Percentiles rank a stretch among this genome's conserved stretches.
Conservation (phyloP, 2,113 vertebrate genomes). For the Hemicordylus capensis region DNA sequence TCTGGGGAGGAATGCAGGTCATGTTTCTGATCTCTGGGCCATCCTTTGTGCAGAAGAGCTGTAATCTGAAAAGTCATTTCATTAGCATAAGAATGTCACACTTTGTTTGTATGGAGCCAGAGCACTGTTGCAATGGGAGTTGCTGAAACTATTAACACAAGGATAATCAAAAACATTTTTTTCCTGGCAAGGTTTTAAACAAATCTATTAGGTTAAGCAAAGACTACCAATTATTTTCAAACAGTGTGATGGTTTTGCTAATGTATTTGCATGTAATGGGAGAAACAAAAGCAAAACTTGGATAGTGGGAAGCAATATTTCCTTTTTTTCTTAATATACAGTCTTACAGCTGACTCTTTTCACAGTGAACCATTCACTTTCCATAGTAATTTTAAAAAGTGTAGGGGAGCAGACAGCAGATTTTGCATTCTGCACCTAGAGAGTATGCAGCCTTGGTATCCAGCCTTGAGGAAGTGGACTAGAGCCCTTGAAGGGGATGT, state of each 20-base stretch:
- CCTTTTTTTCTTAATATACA: neutral
- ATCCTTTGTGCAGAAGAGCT: neutral
- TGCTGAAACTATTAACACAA: conserved; percentile 17
- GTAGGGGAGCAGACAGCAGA: neutral
- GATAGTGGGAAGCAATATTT: neutral
- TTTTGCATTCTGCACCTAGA: neutral
- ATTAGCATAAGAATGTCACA: conserved; percentile 22
- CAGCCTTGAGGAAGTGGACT: neutral
- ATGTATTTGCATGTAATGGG: neutral
- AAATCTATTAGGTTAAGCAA: conserved; percentile 54
- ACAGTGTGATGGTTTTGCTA: neutral
- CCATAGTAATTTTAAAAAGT: neutral
- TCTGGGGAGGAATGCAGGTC: neutral
- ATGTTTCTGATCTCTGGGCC: conserved; percentile 1
- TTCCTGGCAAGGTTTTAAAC: conserved; percentile 35
- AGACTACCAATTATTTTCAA: conserved; percentile 37
- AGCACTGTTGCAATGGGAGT: conserved; percentile 1
- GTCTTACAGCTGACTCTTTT: neutral
- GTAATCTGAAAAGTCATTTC: conserved; percentile 15
- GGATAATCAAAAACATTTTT: conserved; percentile 16
- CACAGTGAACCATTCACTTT: neutral
- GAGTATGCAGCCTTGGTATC: neutral
- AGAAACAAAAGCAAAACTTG: neutral
- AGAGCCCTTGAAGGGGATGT: neutral
- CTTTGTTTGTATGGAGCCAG: neutral